A percentile compares a stretch with the other conserved stretches of the same genome.
Conservation (phyloP, 2,797 vertebrate species). For the Phataginus tetradactyla region DNA sequence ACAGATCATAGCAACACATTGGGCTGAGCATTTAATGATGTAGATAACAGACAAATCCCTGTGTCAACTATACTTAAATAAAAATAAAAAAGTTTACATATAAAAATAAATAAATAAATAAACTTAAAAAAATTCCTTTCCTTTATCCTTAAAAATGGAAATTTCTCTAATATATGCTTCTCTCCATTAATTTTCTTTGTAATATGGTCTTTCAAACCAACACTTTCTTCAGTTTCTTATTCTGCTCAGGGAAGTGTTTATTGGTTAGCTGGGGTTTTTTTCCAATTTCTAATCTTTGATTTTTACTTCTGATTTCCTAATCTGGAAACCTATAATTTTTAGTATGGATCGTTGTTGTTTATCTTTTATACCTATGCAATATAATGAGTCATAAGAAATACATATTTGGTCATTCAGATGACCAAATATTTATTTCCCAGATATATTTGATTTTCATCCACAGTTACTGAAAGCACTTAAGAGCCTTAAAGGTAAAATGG, state of each 20-base stretch:
- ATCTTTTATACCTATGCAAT: neutral
- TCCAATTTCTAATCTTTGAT: neutral
- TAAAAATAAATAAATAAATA: too few species aligned
- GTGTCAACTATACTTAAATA: too few species aligned
- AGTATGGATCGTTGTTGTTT: neutral
- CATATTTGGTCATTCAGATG: neutral
- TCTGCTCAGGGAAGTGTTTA: neutral
- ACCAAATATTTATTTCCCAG: neutral
- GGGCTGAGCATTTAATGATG: too few species aligned
- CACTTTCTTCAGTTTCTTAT: neutral
- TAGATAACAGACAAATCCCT: too few species aligned
- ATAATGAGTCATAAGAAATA: neutral
- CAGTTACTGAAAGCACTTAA: neutral
- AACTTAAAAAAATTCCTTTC: neutral
- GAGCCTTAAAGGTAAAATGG: too few species aligned
- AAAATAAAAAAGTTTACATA: too few species aligned
- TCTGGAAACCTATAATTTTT: neutral
- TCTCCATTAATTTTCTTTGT: neutral
- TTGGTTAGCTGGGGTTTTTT: neutral
- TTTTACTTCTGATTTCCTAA: neutral
- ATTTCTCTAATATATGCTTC: neutral
- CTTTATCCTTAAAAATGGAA: conserved; percentile 14
- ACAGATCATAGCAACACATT: too few species aligned
- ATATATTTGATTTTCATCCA: neutral
- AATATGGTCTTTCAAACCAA: neutral